Conservation (phyloP, 2,888 invertebrate genomes). For the Steinernema carpocapsae region DNA sequence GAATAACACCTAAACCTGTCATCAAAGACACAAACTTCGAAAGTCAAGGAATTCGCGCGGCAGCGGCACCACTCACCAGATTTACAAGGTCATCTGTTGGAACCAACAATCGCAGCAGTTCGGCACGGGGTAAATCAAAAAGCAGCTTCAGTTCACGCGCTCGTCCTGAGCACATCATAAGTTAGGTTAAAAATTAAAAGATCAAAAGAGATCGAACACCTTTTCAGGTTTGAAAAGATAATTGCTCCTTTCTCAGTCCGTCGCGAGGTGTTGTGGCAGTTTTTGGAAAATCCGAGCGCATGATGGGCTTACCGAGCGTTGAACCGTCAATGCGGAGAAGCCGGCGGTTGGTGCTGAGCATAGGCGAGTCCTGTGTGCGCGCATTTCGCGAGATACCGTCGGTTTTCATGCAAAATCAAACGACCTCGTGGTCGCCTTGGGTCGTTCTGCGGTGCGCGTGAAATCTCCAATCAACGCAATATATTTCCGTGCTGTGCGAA, state of each 20-base stretch:
- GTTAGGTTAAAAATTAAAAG: conserved; percentile 5
- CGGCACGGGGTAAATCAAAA: conserved; percentile 15
- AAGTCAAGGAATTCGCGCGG: neutral
- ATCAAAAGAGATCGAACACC: neutral
- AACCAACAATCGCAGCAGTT: neutral
- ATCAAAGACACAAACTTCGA: too few relatives aligned
- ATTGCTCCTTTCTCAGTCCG: too few relatives aligned
- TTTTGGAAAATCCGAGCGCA: too few relatives aligned
- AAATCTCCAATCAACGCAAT: conserved; percentile 25
- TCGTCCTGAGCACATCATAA: neutral
- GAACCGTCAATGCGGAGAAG: too few relatives aligned
- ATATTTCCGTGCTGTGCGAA: conserved; percentile 8
- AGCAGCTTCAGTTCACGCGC: conserved; percentile 12
- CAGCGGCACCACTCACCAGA: neutral
- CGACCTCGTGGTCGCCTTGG: conserved; percentile 23
- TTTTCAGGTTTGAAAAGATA: too few relatives aligned
- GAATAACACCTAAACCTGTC: too few relatives aligned
- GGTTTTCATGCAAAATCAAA: conserved; percentile 27
- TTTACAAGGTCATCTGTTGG: conserved; percentile 16
- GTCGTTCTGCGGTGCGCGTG: conserved; percentile 22
- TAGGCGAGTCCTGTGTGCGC: neutral
- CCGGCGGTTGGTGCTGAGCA: too few relatives aligned
- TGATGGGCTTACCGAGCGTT: too few relatives aligned
- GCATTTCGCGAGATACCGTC: conserved; percentile 27
- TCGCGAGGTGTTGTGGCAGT: too few relatives aligned